phyloP scores from a whole-genome alignment of 2,113 vertebrate species.

The Hippocampus comes region DNA sequence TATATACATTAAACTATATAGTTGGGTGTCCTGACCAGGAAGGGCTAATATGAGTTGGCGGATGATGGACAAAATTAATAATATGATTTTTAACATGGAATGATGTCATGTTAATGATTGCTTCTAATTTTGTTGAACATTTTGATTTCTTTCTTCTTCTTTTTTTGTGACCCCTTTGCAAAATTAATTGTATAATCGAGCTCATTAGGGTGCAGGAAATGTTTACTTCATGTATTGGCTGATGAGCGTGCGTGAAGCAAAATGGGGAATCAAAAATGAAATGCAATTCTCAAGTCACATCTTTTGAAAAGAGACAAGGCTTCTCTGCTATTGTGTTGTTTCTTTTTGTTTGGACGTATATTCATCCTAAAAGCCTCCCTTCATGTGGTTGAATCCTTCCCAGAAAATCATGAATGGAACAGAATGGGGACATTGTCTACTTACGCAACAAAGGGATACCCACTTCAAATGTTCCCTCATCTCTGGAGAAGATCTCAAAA shows the following conservation, averaged over 20 bases:
- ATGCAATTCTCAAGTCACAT: not conserved
- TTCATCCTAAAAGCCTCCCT: constrained; percentile 13
- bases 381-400: constrained; percentile 10
- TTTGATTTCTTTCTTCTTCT: too few species aligned
- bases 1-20: too few species aligned
- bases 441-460: constrained; percentile 43
- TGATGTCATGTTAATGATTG: too few species aligned
- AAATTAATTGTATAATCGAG: not conserved
- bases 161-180: too few species aligned
- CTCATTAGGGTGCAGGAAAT: not conserved
- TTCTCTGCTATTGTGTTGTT: constrained; percentile 1
- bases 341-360: constrained; percentile 11
- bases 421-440: constrained; percentile 32
- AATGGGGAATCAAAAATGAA: not conserved
- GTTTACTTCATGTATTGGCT: not conserved
- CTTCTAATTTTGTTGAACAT: too few species aligned
- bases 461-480: constrained; percentile 26
- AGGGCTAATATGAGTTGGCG: too few species aligned
- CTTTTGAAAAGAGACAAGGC: not conserved
- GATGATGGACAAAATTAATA: too few species aligned
- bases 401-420: constrained; percentile 34
- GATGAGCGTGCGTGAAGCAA: not conserved
- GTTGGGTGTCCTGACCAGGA: too few species aligned
- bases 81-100: too few species aligned
- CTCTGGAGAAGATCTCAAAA: constrained; percentile 24